phyloP scores from a whole-genome alignment of 2,888 invertebrate species.

The Drosophila diplacantha region DNA sequence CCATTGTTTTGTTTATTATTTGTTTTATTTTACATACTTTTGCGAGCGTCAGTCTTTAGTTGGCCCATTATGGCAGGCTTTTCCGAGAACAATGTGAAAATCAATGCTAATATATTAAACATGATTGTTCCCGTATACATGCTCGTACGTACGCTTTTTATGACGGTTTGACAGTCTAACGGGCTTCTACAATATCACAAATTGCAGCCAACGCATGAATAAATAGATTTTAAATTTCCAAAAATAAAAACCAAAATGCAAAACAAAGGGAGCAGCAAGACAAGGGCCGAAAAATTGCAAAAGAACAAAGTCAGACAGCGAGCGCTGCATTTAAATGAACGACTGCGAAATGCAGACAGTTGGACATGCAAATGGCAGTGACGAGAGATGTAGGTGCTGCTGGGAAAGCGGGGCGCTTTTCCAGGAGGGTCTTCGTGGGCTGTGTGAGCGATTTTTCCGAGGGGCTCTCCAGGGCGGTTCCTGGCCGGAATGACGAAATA shows the following conservation, averaged over 20 bases:
- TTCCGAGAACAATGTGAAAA: slow-evolving; percentile 35
- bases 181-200: slow-evolving; percentile 32
- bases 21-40: slow-evolving; percentile 69
- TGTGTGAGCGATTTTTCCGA: slow-evolving; percentile 7
- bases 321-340: slow-evolving; percentile 67
- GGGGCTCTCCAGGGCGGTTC: slow-evolving; percentile 9
- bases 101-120: slow-evolving; percentile 42
- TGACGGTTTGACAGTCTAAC: slow-evolving; percentile 21
- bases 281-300: slow-evolving; percentile 45
- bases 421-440: slow-evolving; percentile 4
- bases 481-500: slow-evolving; percentile 63
- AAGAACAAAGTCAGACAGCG: slow-evolving; percentile 34
- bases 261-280: slow-evolving; percentile 26
- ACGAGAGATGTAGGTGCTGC: slow-evolving; percentile 40
- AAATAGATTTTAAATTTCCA: slow-evolving; percentile 54
- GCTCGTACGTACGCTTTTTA: slow-evolving; percentile 4
- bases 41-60: slow-evolving; percentile 55
- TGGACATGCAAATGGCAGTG: slow-evolving; percentile 66
- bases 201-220: slow-evolving; percentile 62
- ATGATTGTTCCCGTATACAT: slow-evolving; percentile 19
- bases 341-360: slow-evolving; percentile 55
- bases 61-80: slow-evolving; percentile 55
- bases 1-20: slow-evolving; percentile 71
- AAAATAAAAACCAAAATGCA: slow-evolving; percentile 19
- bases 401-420: neutral